Conservation (phyloP, 2,113 vertebrate genomes). For the Elaphurus davidianus region DNA sequence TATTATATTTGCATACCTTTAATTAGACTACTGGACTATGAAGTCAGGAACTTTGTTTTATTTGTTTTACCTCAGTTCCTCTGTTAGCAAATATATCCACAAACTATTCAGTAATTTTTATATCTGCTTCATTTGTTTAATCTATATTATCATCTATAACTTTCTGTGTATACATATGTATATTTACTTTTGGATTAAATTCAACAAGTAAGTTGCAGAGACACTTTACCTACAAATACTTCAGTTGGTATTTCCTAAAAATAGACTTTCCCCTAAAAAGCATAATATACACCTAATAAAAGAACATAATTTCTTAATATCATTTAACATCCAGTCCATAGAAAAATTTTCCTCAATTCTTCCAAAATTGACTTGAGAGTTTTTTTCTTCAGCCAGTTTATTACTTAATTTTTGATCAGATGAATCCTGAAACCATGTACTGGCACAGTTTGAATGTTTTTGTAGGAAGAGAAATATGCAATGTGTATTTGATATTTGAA, state of each 20-base stretch:
- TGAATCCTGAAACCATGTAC: background rate
- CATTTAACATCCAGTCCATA: background rate
- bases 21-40: background rate
- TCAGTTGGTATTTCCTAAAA: constrained; percentile 10
- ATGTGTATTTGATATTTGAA: constrained; percentile 54
- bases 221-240: background rate
- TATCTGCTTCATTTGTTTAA: background rate
- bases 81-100: background rate
- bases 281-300: background rate
- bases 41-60: background rate
- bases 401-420: constrained; percentile 27
- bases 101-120: background rate
- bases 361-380: background rate
- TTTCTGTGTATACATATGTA: background rate
- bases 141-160: background rate
- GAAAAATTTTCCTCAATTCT: background rate
- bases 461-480: constrained; percentile 18
- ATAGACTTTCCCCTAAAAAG: background rate
- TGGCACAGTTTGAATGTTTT: constrained; percentile 26
- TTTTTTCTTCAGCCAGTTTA: background rate
- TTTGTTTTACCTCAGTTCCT: background rate
- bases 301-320: background rate
- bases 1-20: background rate
- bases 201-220: background rate
- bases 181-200: background rate